Percentiles rank a stretch among this genome's conserved stretches.
These are phyloP conservation scores for Crocuta crocuta DNA, from an alignment of 2,113 vertebrate genomes.

Conservation along the genomic window DNA sequence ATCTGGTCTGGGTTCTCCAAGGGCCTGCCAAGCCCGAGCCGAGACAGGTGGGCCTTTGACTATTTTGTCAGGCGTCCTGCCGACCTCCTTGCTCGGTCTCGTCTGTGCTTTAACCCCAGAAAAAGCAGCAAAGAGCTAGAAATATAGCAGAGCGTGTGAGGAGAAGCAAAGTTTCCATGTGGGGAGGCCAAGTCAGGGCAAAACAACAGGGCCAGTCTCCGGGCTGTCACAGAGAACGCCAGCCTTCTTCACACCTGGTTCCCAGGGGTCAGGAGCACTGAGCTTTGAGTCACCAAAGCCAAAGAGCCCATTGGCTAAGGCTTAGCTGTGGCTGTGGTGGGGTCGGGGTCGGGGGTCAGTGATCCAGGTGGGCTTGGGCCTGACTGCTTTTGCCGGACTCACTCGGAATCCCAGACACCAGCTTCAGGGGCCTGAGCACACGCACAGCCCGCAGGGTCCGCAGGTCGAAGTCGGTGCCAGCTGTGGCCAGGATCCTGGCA, in stretches of 20 bases:
- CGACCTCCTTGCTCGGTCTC: neutral
- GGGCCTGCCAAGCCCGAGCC: neutral
- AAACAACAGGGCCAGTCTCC: neutral
- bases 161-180: neutral
- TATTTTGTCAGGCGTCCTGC: neutral
- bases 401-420: conserved; percentile 99
- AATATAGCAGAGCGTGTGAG: neutral
- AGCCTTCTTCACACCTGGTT: neutral
- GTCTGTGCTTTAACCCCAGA: neutral
- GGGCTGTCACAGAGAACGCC: neutral
- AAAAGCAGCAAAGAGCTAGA: neutral
- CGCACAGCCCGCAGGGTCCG: conserved; percentile 95
- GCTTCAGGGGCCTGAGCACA: conserved; percentile 96
- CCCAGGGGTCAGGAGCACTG: neutral
- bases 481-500: conserved; percentile 95
- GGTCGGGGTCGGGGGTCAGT: fast-evolving
- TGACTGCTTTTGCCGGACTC: conserved; percentile 76
- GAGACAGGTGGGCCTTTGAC: neutral
- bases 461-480: conserved; percentile 96
- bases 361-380: neutral
- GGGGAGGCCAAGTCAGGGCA: neutral
- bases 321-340: neutral
- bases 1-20: neutral
- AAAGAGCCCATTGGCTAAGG: neutral
- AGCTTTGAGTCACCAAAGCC: neutral